Conservation (phyloP, 37 sponge, comb jelly and placozoan genomes). For the Agelas oroides region DNA sequence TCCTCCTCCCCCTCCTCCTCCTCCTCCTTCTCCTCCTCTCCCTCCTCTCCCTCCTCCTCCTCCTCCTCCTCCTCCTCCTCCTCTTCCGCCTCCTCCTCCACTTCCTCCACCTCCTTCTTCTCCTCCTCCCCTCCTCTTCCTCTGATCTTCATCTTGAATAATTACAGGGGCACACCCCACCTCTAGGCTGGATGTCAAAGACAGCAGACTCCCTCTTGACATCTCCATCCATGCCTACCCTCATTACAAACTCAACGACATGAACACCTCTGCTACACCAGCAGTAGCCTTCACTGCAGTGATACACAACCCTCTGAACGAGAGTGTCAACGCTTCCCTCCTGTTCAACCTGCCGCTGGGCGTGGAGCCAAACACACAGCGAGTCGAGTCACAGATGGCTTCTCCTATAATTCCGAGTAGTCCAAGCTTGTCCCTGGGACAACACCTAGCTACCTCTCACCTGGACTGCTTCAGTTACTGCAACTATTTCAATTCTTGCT, state of each 20-base stretch:
- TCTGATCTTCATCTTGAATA: background rate
- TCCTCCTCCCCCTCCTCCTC: too few species aligned
- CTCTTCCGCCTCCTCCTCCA: too few species aligned
- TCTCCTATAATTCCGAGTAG: too few species aligned
- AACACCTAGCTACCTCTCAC: too few species aligned
- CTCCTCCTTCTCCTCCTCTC: too few species aligned
- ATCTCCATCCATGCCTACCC: conserved; percentile 19
- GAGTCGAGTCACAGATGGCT: background rate
- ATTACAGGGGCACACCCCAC: conserved; percentile 5
- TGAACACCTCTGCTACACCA: conserved; percentile 41
- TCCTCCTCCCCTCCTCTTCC: too few species aligned
- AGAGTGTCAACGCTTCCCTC: conserved; percentile 13
- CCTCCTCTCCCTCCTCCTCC: too few species aligned
- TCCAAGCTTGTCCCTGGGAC: too few species aligned
- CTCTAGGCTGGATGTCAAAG: background rate
- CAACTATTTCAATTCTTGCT: background rate
- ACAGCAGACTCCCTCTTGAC: conserved; percentile 4
- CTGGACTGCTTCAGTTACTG: background rate
- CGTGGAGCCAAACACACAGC: conserved; percentile 14
- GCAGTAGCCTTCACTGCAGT: conserved; percentile 33
- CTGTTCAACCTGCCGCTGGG: conserved; percentile 28
- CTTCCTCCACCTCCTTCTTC: too few species aligned
- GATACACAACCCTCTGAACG: background rate
- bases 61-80: too few species aligned
- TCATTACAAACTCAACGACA: conserved; percentile 18